Percentiles rank a stretch among this genome's conserved stretches.
phyloP scores from a whole-genome alignment of 2,113 vertebrate species.

The Catharus minimus region DNA sequence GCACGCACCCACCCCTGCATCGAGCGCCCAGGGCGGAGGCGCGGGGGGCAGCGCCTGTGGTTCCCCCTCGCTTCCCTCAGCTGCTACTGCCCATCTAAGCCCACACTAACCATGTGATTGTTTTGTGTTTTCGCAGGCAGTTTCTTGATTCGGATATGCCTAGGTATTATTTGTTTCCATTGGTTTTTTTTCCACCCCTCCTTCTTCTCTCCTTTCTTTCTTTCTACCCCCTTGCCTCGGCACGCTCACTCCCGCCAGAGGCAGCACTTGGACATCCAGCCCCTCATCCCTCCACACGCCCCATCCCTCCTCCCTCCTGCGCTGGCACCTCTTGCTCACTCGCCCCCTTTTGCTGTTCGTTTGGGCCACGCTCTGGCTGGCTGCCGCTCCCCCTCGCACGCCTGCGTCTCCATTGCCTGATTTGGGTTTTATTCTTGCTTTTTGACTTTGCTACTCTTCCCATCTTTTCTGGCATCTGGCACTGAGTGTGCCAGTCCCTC shows the following conservation, averaged over 20 bases:
- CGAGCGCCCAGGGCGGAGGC: not conserved
- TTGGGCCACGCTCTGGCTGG: not conserved
- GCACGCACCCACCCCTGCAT: not conserved
- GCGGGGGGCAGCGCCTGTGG: not conserved
- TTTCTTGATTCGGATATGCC: slow-evolving; percentile 99
- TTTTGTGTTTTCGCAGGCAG: slow-evolving; percentile 98
- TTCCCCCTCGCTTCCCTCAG: not conserved
- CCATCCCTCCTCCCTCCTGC: slow-evolving; percentile 6
- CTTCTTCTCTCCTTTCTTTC: slow-evolving; percentile 13
- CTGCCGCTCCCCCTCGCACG: slow-evolving; percentile 46
- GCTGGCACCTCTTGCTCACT: slow-evolving; percentile 32
- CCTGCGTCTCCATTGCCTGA: slow-evolving; percentile 6
- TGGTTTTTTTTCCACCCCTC: slow-evolving; percentile 48
- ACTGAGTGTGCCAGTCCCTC: slow-evolving; percentile 29
- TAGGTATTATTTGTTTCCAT: slow-evolving; percentile 90
- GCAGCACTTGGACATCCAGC: slow-evolving; percentile 42
- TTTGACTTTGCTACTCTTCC: slow-evolving; percentile 41
- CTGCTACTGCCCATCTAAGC: slow-evolving; percentile 68
- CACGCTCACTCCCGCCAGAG: not conserved
- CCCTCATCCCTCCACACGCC: not conserved
- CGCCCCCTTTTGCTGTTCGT: slow-evolving; percentile 5
- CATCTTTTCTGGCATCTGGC: slow-evolving; percentile 22
- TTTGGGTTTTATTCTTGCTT: slow-evolving; percentile 38
- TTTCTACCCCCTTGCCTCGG: slow-evolving; percentile 8
- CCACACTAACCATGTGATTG: slow-evolving; percentile 92